These are phyloP conservation scores for Umimayanthus kanabou DNA, from an alignment of 92 coral and sea anemone species.

Conservation along the genomic window DNA sequence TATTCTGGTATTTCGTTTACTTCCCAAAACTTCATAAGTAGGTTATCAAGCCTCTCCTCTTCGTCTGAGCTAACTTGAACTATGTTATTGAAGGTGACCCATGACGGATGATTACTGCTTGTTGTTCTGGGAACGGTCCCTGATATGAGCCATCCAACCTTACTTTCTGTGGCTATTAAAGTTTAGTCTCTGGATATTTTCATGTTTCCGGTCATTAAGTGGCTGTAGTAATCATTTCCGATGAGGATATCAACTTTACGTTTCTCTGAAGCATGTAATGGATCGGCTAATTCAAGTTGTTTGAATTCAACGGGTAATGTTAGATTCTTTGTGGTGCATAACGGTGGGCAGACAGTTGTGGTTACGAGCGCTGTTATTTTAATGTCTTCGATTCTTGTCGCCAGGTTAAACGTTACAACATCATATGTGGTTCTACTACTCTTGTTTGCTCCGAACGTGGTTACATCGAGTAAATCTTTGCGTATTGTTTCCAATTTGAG, in stretches of 20 bases:
- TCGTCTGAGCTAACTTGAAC: slow-evolving; percentile 16
- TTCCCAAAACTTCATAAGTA: slow-evolving; percentile 44
- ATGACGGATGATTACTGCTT: neutral
- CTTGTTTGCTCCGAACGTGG: slow-evolving; percentile 25
- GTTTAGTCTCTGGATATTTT: neutral
- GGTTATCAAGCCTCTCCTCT: neutral
- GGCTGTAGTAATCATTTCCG: slow-evolving; percentile 46
- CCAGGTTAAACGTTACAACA: slow-evolving; percentile 30
- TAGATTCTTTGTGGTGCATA: neutral
- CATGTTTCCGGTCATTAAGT: slow-evolving; percentile 2
- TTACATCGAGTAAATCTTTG: slow-evolving; percentile 27
- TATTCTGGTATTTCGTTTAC: slow-evolving; percentile 20
- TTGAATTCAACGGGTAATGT: slow-evolving; percentile 30
- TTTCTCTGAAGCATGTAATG: too few species aligned
- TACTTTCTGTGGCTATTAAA: neutral
- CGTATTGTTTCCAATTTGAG: slow-evolving; percentile 2
- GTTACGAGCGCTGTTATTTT: slow-evolving; percentile 20
- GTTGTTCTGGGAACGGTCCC: slow-evolving; percentile 3
- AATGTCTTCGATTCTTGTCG: slow-evolving; percentile 6
- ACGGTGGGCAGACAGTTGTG: slow-evolving; percentile 7
- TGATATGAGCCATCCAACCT: slow-evolving; percentile 8
- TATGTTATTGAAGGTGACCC: neutral
- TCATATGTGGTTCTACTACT: slow-evolving; percentile 18
- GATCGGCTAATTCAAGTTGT: slow-evolving; percentile 30
- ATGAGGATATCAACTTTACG: slow-evolving; percentile 31